Percentiles rank a stretch among this genome's conserved stretches.
These are phyloP conservation scores for Drosophila paulistorum DNA, from an alignment of 1,140 invertebrate species.

Conservation along the genomic window DNA sequence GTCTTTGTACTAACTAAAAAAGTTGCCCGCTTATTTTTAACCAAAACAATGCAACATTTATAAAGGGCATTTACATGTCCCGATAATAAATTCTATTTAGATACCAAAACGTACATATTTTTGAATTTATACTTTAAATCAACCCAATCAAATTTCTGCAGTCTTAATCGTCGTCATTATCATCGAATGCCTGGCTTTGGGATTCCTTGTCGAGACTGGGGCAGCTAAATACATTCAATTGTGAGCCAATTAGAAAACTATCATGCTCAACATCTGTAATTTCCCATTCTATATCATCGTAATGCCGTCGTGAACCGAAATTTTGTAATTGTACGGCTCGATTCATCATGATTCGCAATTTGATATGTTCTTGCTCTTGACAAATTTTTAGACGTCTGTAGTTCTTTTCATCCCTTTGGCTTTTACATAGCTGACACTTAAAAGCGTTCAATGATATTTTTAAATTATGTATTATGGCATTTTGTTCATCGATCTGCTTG, in stretches of 20 bases:
- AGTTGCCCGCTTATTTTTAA: no score
- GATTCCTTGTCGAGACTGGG: neutral
- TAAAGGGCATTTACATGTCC: no score
- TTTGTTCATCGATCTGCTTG: constrained; percentile 57
- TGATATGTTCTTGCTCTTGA: constrained; percentile 45
- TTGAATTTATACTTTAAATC: neutral
- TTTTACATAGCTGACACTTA: constrained; percentile 25
- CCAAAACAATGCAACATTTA: no score
- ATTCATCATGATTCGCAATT: constrained; percentile 42
- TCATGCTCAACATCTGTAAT: constrained; percentile 18
- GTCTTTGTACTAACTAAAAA: no score
- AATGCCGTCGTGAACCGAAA: constrained; percentile 45
- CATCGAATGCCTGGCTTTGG: neutral
- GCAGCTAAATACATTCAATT: neutral
- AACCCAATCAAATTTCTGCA: neutral
- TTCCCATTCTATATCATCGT: constrained; percentile 44
- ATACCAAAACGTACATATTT: neutral
- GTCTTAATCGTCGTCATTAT: constrained; percentile 13
- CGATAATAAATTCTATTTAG: neutral
- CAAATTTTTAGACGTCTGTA: constrained; percentile 31
- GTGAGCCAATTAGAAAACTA: neutral
- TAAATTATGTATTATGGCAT: constrained; percentile 36
- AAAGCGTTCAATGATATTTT: constrained; percentile 19
- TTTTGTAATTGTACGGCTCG: constrained; percentile 55
- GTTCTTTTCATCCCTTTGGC: constrained; percentile 27